phyloP scores from a whole-genome alignment of 2,888 invertebrate species.

The Caenorhabditis wallacei region DNA sequence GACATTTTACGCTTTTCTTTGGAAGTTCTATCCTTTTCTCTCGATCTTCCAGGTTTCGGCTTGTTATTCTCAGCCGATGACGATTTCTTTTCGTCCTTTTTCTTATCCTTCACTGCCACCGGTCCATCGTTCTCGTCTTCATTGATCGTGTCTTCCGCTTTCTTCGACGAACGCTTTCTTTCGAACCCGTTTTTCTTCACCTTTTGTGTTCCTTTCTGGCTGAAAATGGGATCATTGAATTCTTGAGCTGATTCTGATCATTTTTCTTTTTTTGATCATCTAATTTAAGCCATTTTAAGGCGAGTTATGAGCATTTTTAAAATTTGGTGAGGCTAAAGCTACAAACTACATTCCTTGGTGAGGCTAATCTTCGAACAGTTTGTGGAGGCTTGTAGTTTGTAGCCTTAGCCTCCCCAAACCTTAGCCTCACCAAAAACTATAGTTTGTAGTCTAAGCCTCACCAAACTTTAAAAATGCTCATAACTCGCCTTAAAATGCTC shows the following conservation, averaged over 20 bases:
- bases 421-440: conserved; percentile 10
- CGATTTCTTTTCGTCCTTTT: conserved; percentile 3
- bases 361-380: no score
- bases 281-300: neutral
- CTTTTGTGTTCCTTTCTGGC: no score
- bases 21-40: conserved; percentile 9
- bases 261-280: no score
- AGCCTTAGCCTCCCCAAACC: neutral
- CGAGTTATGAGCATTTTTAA: neutral
- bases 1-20: conserved; percentile 13
- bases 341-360: conserved; percentile 11
- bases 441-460: conserved; percentile 1
- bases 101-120: conserved; percentile 1
- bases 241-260: no score
- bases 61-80: neutral
- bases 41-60: neutral
- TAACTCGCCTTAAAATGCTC: neutral
- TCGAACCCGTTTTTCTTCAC: no score
- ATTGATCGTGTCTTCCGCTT: conserved; percentile 8
- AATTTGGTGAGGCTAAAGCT: neutral
- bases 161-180: no score
- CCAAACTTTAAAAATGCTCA: neutral
- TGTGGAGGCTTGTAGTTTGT: neutral
- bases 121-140: conserved; percentile 10
- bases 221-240: no score